Evolutionary conservation across 2,113 vertebrate species (phyloP), one percentile per base, ranked within the genome.

Genomic region (Hydropotes inermis): DNA sequence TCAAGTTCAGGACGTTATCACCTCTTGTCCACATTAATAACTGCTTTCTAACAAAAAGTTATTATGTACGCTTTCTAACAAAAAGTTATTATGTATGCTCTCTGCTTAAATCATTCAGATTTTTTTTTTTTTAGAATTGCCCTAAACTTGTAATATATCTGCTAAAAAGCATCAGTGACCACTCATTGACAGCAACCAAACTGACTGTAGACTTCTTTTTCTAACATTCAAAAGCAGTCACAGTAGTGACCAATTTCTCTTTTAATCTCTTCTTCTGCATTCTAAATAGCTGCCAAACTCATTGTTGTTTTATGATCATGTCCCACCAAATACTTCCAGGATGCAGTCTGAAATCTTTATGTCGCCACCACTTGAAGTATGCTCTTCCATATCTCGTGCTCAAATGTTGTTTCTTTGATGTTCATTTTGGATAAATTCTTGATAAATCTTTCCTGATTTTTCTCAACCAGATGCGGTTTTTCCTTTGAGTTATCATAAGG

Each of bases 401-500:
- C 28, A 64, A 91, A 47, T 78, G 27, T 3, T 88, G 5, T 47
- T 88, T 64, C 79, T 90, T 60, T 89, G 43, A 33, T 54, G 89
- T 12, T 39, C 3, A 43, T 43, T 96, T 96, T 45, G 58, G 15
- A 87, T 85, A 74, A 4, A 96, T 82, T 70, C 13, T 86, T 91
- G 70, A 61, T 93, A n/a, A 95, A 95, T 55, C n/a, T 82, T 92
- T 89, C 54, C n/a, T 74, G 36, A 39, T 85, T 45, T 94, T 95
- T 81, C 52, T 87, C 28, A 94, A 60, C 6, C 2, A 96, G 12
- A 92, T 82, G 11, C 45, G 10, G 1, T 43, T 50, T 95, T 91
- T 19, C 14, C 64, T 96, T 36, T 91, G 21, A 61, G n/a, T 4
- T 2, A 39, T 85, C 36, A 89, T 21, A 81, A 83, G 17, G 74